phyloP scores from a whole-genome alignment of 2,797 vertebrate species.

The Helostoma temminkii region DNA sequence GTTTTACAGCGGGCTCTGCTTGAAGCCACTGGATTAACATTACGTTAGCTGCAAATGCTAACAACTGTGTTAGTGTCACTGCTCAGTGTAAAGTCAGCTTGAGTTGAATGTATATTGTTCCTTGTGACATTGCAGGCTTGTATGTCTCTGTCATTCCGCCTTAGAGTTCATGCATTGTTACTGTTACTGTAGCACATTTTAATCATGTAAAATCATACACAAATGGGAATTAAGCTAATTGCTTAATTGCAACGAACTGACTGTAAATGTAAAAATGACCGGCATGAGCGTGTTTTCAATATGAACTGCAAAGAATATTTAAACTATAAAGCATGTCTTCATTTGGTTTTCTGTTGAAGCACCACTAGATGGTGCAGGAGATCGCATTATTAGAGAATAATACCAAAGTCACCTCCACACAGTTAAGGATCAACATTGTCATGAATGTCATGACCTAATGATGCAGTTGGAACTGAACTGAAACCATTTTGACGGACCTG shows the following conservation, averaged over 20 bases:
- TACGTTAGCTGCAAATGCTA: constrained; percentile 62
- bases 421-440: background rate
- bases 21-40: background rate
- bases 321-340: background rate
- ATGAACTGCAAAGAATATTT: background rate
- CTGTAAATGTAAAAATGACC: background rate
- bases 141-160: background rate
- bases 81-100: background rate
- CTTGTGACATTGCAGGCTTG: background rate
- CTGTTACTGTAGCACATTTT: background rate
- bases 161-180: background rate
- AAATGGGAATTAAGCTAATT: too few species aligned
- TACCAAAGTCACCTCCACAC: background rate
- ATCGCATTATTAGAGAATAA: constrained; percentile 7
- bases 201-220: background rate
- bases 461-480: constrained; percentile 25
- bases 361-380: constrained; percentile 65
- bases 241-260: background rate
- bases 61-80: constrained; percentile 15
- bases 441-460: constrained; percentile 21
- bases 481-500: background rate
- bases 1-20: background rate
- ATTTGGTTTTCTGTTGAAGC: background rate
- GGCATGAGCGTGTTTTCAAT: background rate
- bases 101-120: background rate